A percentile compares a stretch with the other conserved stretches of the same genome.
Conservation (phyloP, 2,888 invertebrate species). For the Lycocerus yunnanus region DNA sequence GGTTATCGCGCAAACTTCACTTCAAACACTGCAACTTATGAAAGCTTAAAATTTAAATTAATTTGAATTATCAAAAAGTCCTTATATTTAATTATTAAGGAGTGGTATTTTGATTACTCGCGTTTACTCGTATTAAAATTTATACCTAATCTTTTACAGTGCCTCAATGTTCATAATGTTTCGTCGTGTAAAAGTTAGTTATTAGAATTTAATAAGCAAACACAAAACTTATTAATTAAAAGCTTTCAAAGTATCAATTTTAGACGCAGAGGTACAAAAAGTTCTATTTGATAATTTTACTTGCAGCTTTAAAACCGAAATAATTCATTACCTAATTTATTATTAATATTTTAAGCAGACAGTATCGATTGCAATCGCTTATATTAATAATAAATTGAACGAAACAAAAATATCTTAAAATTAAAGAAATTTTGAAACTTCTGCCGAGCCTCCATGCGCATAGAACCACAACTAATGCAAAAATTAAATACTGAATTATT, state of each 20-base stretch:
- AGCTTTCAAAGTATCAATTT: not conserved
- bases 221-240: constrained; percentile 13
- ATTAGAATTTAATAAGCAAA: constrained; percentile 6
- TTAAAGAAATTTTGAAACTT: too few species aligned
- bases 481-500: constrained; percentile 20
- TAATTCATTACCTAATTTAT: not conserved
- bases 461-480: constrained; percentile 9
- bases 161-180: not conserved
- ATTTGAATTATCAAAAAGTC: not conserved
- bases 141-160: not conserved
- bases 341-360: not conserved
- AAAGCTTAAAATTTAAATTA: not conserved
- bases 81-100: not conserved
- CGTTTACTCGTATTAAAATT: not conserved
- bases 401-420: too few species aligned
- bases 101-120: not conserved
- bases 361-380: too few species aligned
- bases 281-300: not conserved
- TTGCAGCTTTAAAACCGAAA: not conserved
- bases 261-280: not conserved
- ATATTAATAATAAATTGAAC: too few species aligned
- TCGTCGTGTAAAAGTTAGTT: not conserved
- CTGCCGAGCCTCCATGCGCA: not conserved
- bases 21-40: not conserved
- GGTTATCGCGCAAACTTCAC: not conserved